These are phyloP conservation scores for Subacronicta megacephala DNA, from an alignment of 2,888 invertebrate species.

Conservation along the genomic window DNA sequence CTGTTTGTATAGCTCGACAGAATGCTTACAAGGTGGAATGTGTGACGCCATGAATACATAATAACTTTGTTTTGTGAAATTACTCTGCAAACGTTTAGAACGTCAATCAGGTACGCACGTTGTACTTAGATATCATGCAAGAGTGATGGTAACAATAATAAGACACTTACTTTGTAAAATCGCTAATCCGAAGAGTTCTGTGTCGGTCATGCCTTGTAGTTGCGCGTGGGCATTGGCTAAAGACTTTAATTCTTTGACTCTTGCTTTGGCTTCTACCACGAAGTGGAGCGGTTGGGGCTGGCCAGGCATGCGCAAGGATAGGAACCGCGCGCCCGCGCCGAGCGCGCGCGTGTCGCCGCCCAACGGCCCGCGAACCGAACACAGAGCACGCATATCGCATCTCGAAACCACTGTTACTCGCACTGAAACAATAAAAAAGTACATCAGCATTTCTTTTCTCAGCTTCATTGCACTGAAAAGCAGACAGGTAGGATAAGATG, in stretches of 20 bases:
- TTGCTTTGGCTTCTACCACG: slow-evolving; percentile 94
- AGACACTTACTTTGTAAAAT: slow-evolving; percentile 93
- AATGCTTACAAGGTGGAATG: slow-evolving; percentile 67
- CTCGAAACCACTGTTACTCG: slow-evolving; percentile 87
- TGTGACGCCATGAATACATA: slow-evolving; percentile 68
- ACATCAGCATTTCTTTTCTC: slow-evolving; percentile 6
- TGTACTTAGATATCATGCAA: slow-evolving; percentile 17
- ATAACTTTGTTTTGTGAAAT: slow-evolving; percentile 68
- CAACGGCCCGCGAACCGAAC: slow-evolving; percentile 95
- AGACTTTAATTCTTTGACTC: slow-evolving; percentile 95
- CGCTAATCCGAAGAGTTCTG: slow-evolving; percentile 96
- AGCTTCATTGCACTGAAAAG: no score
- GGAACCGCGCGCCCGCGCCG: slow-evolving; percentile 91
- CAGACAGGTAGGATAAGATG: no score
- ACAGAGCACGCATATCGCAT: slow-evolving; percentile 93
- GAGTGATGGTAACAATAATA: slow-evolving; percentile 23
- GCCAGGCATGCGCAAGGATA: slow-evolving; percentile 91
- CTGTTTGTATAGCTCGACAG: slow-evolving; percentile 68
- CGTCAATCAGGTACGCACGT: slow-evolving; percentile 47
- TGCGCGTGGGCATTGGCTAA: slow-evolving; percentile 95
- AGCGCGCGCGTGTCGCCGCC: slow-evolving; percentile 93
- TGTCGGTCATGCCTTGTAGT: slow-evolving; percentile 95
- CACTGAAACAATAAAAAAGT: slow-evolving; percentile 72
- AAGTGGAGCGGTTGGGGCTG: slow-evolving; percentile 85
- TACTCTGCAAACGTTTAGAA: slow-evolving; percentile 58